A percentile compares a stretch with the other conserved stretches of the same genome.
phyloP scores from a whole-genome alignment of 2,797 vertebrate genomes.

The Coilia nasus region DNA sequence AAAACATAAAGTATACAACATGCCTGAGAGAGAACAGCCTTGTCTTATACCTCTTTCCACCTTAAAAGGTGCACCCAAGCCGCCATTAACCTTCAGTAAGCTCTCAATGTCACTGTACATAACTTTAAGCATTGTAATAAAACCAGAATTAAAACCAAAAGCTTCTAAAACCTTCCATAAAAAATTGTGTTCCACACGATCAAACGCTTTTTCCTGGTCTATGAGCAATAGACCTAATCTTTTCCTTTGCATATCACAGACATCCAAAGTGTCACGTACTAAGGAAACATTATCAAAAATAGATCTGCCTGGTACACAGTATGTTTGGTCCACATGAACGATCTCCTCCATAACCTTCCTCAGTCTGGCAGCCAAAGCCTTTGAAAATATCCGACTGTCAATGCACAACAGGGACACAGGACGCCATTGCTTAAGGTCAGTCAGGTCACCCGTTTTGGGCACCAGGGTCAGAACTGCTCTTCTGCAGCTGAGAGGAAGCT shows the following conservation, averaged over 20 bases:
- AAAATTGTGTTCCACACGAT: neutral
- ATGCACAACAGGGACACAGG: neutral
- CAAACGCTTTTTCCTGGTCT: neutral
- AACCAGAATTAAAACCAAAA: too few relatives aligned
- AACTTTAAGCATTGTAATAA: too few relatives aligned
- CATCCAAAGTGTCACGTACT: neutral
- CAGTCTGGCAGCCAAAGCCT: neutral
- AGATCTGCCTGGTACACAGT: neutral
- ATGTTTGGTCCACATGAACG: too few relatives aligned
- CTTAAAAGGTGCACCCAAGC: too few relatives aligned
- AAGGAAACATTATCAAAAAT: neutral
- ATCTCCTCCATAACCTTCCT: too few relatives aligned
- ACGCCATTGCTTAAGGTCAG: neutral
- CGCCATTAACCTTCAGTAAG: too few relatives aligned
- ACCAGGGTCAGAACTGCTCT: neutral
- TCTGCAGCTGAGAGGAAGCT: neutral
- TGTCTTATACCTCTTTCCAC: too few relatives aligned
- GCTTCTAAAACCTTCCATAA: neutral
- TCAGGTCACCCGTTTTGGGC: neutral
- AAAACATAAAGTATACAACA: too few relatives aligned
- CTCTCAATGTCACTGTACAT: too few relatives aligned
- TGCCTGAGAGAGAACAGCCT: too few relatives aligned
- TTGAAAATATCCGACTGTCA: neutral
- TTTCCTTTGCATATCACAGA: neutral
- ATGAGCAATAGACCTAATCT: neutral